phyloP scores from a whole-genome alignment of 2,797 vertebrate genomes.

The Phrynocephalus forsythii region DNA sequence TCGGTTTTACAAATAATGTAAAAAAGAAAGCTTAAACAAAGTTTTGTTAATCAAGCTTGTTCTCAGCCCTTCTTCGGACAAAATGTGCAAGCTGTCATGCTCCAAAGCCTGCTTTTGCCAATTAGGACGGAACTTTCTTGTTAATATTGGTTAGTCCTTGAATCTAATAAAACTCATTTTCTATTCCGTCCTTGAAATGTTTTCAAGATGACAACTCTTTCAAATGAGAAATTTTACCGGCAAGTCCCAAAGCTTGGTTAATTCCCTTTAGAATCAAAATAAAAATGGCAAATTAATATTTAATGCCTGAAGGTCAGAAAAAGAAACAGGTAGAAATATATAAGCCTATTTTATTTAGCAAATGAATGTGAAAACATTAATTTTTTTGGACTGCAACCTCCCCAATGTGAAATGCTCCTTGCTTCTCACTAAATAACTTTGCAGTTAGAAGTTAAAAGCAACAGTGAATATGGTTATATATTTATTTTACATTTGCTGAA shows the following conservation, averaged over 20 bases:
- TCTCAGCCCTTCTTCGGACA: constrained; percentile 32
- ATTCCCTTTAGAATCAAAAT: constrained; percentile 31
- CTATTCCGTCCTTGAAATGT: constrained; percentile 47
- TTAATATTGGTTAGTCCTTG: constrained; percentile 65
- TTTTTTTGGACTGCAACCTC: no score
- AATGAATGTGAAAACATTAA: background rate
- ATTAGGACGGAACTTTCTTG: constrained; percentile 47
- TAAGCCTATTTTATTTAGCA: constrained; percentile 2
- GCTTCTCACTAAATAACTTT: no score
- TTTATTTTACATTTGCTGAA: no score
- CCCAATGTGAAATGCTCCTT: no score
- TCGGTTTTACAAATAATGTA: constrained; percentile 29
- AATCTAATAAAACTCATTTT: constrained; percentile 49
- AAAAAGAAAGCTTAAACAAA: constrained; percentile 55
- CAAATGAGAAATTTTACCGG: constrained; percentile 53
- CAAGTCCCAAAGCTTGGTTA: constrained; percentile 18
- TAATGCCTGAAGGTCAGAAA: constrained; percentile 20
- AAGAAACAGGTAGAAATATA: constrained; percentile 20
- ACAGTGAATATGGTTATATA: no score
- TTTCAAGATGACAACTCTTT: constrained; percentile 52
- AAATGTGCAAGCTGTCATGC: constrained; percentile 58
- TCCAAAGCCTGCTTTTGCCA: constrained; percentile 52
- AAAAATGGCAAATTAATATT: constrained; percentile 33
- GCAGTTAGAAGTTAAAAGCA: no score
- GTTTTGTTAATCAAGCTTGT: constrained; percentile 60